Conservation (phyloP, 92 coral and sea anemone species). For the Anthopleura xanthogrammica region DNA sequence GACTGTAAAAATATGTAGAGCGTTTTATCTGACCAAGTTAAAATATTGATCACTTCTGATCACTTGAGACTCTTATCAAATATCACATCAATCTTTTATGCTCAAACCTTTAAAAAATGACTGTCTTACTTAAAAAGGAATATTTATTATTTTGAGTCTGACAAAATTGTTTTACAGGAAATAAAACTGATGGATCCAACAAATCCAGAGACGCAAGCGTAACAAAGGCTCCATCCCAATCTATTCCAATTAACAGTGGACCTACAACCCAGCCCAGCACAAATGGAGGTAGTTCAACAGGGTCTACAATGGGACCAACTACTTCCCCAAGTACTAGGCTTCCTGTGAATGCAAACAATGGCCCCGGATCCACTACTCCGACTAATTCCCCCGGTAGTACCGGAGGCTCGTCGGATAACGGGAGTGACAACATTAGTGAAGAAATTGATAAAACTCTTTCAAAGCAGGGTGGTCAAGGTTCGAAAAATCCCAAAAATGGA, state of each 20-base stretch:
- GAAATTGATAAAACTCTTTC: conserved; percentile 7
- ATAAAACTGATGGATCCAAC: neutral
- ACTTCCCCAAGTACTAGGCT: neutral
- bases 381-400: neutral
- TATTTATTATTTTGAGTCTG: neutral
- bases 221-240: neutral
- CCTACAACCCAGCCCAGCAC: neutral
- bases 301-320: conserved; percentile 4
- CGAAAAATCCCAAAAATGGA: neutral
- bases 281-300: conserved; percentile 3
- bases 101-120: too few relatives aligned
- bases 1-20: too few relatives aligned
- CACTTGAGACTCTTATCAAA: too few relatives aligned
- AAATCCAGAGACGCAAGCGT: neutral
- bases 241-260: neutral
- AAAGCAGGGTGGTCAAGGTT: neutral
- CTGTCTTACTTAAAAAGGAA: too few relatives aligned
- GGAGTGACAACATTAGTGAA: conserved; percentile 1
- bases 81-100: too few relatives aligned
- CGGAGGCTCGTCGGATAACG: conserved; percentile 1
- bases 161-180: neutral
- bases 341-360: neutral
- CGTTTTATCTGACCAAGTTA: too few relatives aligned
- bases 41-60: too few relatives aligned
- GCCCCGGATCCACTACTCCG: neutral